Base-by-base conservation (phyloP, 2,888 invertebrate genomes). In the Eurytoma californica region DNA sequence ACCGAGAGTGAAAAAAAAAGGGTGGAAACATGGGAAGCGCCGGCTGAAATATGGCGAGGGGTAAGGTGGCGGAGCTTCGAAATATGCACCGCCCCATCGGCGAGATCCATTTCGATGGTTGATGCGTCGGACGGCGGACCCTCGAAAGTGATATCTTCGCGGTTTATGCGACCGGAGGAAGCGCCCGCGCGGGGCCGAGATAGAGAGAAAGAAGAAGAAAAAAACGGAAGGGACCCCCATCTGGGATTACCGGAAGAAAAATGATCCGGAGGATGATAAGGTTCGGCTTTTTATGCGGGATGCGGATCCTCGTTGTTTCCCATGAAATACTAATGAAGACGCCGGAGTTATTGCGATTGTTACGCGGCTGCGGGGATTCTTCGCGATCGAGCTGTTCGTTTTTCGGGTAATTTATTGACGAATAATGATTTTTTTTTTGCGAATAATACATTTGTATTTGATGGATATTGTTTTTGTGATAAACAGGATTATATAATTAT, bases 121-220 rank as follows among this genome's bases (percentile, higher is more conserved):
- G 84, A 82, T 82, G 79, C 80, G 39, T 82, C 82, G 80, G 82
- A 82, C 82, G 80, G 80, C 80, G 82, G 73, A 82, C 30, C 63
- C 30, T 53, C 63, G 47, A 72, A 65, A 63, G 65, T 72, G 65
- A 58, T 72, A 65, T 72, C 61, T 39, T 49, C 60, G 70, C 18
- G 24, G 67, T 30, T 61, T 14, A n/a, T 9, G 28, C 7, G 57
- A 18, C n/a, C 14, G 49, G 47, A 49, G 14, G 20, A 12, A 58
- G 18, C 30, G 2, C 4, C 30, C 3, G 3, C 5, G 0, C 39
- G 39, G 39, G 39, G 39, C 39, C 4, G 28, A 53, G 67, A 5
- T 51, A 51, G 28, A 55, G 28, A 68, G 30, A 49, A 5, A 18
- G 74, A 60, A 74, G 30, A 12, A 66, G n/a, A 28, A 60, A 73